Evolutionary conservation across 2,113 vertebrate species (phyloP).

Genomic region (Helogale parvula): DNA sequence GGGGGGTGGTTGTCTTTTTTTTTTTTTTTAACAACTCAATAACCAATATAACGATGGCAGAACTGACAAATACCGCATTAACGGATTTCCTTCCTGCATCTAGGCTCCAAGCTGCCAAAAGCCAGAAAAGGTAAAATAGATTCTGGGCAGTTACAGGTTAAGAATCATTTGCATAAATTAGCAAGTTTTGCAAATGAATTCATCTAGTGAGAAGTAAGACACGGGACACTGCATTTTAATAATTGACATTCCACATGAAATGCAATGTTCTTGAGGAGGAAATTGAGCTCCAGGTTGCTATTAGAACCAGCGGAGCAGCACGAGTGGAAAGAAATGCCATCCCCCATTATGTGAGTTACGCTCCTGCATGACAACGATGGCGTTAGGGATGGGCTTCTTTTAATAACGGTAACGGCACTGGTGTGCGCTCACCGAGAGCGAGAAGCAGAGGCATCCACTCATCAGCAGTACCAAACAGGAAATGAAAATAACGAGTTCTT

Average conservation of each 20-base stretch:
- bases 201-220: constrained; percentile 90
- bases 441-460: constrained; percentile 79
- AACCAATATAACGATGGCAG: constrained; percentile 49
- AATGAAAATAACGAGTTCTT: constrained; percentile 91
- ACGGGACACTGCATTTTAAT: constrained; percentile 91
- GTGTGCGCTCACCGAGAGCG: constrained; percentile 62
- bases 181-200: constrained; percentile 90
- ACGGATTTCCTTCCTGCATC: constrained; percentile 48
- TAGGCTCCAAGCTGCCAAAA: constrained; percentile 68
- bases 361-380: constrained; percentile 94
- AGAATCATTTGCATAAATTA: constrained; percentile 91
- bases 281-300: constrained; percentile 93
- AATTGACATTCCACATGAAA: constrained; percentile 92
- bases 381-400: constrained; percentile 90
- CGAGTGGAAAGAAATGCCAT: constrained; percentile 90
- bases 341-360: constrained; percentile 87
- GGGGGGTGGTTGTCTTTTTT: neutral
- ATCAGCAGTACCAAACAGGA: constrained; percentile 85
- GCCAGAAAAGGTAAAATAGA: constrained; percentile 75
- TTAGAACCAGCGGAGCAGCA: constrained; percentile 92
- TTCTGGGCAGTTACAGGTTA: constrained; percentile 87
- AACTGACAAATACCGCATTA: constrained; percentile 49
- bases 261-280: constrained; percentile 90
- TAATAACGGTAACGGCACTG: constrained; percentile 91
- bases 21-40: constrained; percentile 35